Evolutionary conservation across 2,113 vertebrate genomes (phyloP).

Genomic region (Eulemur rufifrons): DNA sequence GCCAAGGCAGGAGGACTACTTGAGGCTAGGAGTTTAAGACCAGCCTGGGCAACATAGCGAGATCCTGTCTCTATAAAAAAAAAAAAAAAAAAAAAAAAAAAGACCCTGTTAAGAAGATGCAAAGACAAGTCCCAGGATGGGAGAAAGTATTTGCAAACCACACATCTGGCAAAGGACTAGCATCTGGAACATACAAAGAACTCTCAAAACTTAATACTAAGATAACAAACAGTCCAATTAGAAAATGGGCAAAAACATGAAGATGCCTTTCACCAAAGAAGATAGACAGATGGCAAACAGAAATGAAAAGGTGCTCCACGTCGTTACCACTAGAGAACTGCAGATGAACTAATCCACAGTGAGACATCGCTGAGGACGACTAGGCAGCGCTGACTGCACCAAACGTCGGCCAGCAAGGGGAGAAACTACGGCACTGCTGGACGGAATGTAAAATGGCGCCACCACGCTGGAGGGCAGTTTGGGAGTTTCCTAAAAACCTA

Average conservation of each 20-base stretch:
- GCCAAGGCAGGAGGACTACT: background rate
- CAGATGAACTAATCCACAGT: background rate
- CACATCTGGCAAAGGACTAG: background rate
- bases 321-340: background rate
- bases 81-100: background rate
- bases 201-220: background rate
- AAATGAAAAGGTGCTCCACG: background rate
- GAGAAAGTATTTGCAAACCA: background rate
- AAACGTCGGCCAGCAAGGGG: too few relatives aligned
- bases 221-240: background rate
- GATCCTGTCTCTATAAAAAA: background rate
- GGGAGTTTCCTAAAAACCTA: background rate
- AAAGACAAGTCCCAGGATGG: background rate
- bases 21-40: background rate
- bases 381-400: background rate
- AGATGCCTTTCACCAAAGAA: background rate
- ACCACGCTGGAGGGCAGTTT: background rate
- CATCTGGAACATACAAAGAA: background rate
- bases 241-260: background rate
- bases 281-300: background rate
- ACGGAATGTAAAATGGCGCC: background rate
- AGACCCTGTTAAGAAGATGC: background rate
- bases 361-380: background rate
- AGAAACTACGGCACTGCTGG: background rate
- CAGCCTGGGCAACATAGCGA: background rate